Conservation (phyloP, 2,113 vertebrate species). For the Phyllostomus hastatus region DNA sequence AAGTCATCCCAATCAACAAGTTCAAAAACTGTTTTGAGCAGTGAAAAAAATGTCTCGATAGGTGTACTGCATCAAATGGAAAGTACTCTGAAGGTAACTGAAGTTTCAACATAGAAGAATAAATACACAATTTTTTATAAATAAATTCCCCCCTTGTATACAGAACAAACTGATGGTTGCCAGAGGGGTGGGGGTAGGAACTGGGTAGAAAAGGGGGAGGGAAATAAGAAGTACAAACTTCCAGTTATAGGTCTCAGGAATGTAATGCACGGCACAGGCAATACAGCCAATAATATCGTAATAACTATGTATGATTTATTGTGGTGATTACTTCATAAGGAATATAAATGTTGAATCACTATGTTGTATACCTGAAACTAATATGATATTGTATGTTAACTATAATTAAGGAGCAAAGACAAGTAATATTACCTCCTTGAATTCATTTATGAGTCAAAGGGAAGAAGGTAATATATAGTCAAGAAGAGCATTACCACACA, state of each 20-base stretch:
- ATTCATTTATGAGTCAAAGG: background rate
- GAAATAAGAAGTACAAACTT: background rate
- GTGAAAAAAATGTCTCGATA: too few relatives aligned
- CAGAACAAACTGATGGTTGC: background rate
- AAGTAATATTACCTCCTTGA: background rate
- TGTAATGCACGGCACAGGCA: background rate
- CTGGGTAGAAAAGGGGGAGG: background rate
- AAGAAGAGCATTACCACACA: background rate
- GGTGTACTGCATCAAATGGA: too few relatives aligned
- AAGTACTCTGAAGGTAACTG: too few relatives aligned
- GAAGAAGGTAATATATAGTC: background rate
- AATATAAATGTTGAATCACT: background rate
- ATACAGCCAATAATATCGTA: background rate
- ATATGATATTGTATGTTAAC: background rate
- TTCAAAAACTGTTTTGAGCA: too few relatives aligned
- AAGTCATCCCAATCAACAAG: too few relatives aligned
- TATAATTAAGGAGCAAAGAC: background rate
- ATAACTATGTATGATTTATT: background rate
- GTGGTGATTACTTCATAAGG: background rate
- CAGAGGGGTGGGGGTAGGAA: background rate
- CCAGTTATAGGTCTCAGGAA: background rate
- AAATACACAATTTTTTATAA: too few relatives aligned
- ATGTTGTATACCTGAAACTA: background rate
- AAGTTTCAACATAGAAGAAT: too few relatives aligned
- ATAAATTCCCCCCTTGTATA: background rate